Base-by-base conservation (phyloP, 35 echinoderm and acorn worm genomes). In the Acanthaster planci region DNA sequence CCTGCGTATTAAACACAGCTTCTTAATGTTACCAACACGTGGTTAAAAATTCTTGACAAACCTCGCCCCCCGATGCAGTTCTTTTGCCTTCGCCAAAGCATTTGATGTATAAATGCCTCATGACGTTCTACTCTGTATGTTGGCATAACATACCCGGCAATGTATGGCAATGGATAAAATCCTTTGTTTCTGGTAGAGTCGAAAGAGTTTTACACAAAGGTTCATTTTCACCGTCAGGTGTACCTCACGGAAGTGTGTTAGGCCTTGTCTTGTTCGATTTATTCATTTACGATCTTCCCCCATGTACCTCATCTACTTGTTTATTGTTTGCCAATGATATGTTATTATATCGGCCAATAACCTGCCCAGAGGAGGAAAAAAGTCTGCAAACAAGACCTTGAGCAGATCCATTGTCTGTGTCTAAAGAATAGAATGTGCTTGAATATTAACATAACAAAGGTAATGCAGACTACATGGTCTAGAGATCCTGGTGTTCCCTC, bases 91-190 rank as follows among this genome's bases (percentile, higher is more conserved):
- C 22, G 53, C 53, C 53, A 56, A 56, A 3, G 53, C 53, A 17
- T 56, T 56, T 56, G 53, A 56, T 3, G 3, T 56, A n/a, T n/a
- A n/a, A n/a, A 56, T 56, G 53, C 68, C 68, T 76, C 68, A 76
- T 76, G 68, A 76, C 35, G 68, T 76, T 37, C 23, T 76, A 23
- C 23, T 76, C 9, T 26, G 27, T 29, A 76, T 12, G 23, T 37
- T 76, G 27, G 8, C 52, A 67, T 55, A 84, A 84, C 38, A 84
- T 84, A n/a, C 0, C 22, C 36, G 81, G 81, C n/a, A 85, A 85
- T 2, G 53, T 84, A 15, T 84, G 82, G 82, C 0, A 29, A 6
- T 84, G 82, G 82, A 21, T 44, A 54, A 54, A 19, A 54, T 54
- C 52, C 52, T 54, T 54, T 54, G 19, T 54, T 19, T 54, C 52